phyloP scores from a whole-genome alignment of 2,797 vertebrate genomes.

The Podarcis siculus region DNA sequence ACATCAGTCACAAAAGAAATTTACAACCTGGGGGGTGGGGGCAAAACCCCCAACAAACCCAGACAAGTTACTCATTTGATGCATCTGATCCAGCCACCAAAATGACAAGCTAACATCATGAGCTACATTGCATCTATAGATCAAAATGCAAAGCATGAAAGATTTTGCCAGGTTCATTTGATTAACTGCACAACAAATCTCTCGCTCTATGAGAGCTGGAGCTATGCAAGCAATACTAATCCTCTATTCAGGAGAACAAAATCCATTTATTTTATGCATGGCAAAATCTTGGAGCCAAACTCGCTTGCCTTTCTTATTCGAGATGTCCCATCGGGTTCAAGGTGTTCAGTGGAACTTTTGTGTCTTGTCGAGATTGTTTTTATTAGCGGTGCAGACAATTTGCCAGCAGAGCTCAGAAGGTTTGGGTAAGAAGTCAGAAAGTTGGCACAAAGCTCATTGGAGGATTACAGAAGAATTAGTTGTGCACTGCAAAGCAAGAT shows the following conservation, averaged over 20 bases:
- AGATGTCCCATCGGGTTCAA: background rate
- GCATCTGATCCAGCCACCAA: constrained; percentile 10
- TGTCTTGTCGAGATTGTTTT: background rate
- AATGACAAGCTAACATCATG: background rate
- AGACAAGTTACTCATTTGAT: constrained; percentile 9
- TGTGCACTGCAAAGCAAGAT: background rate
- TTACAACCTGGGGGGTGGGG: background rate
- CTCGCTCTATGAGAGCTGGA: background rate
- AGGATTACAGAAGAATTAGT: constrained; percentile 18
- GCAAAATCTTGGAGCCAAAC: background rate
- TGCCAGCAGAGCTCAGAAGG: background rate
- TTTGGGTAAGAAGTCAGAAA: constrained; percentile 7
- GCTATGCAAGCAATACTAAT: background rate
- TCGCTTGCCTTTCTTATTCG: accelerated
- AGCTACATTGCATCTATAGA: constrained; percentile 32
- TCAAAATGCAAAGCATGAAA: background rate
- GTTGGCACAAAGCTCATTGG: background rate
- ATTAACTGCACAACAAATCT: constrained; percentile 26
- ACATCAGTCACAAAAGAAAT: constrained; percentile 21
- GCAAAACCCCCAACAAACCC: background rate
- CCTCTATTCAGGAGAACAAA: background rate
- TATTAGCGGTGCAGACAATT: background rate
- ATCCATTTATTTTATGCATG: background rate
- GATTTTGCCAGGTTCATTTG: accelerated
- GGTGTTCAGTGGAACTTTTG: background rate